Evolutionary conservation across 2,888 invertebrate species (phyloP), one percentile per base, ranked within the genome.

Genomic region (Lycophotia porphyrea): DNA sequence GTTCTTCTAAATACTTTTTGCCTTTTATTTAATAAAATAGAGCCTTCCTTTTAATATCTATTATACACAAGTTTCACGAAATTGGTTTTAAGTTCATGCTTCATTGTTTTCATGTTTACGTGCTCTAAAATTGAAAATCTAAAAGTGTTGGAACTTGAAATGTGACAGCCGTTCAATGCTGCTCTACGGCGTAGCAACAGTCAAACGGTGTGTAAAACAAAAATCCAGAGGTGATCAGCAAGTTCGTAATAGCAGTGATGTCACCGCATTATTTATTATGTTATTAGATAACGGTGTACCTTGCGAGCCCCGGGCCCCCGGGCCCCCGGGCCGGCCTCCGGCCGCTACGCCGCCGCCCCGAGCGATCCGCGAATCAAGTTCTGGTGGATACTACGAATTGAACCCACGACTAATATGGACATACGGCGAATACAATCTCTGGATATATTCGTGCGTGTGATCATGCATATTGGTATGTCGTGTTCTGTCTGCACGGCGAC

Each of bases 331-430:
- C 21, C 11, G n/a, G 34, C n/a, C n/a, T 15, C 65, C 42, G n/a
- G 15, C 24, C 52, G 27, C 71, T n/a, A 0, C 73, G 78, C 82
- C 84, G 78, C 88, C 73, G 78, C 81, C 84, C 77, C 88, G 27
- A 74, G 88, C 84, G 77, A 82, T 49, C 39, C 47, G 77, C 82
- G 72, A 84, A 76, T 87, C 80, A 72, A 86, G 79, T 87, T 78
- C 36, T 74, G 76, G 68, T 69, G 60, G 39, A 52, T 58, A 71
- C 71, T 52, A 36, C 58, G 66, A 75, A 75, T 58, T 71, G 63
- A 66, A 68, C 69, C 49, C 55, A 27, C 15, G 42, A 80, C 74
- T 61, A 66, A 83, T 69, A 74, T 81, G 73, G 76, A 27, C 65
- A 76, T 69, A 67, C 76, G 15, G 2, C 34, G 64, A 70, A 74